Evolutionary conservation across 35 echinoderm and acorn worm species (phyloP), one percentile per base, ranked within the genome.

Genomic region (Stichopus chloronotus): DNA sequence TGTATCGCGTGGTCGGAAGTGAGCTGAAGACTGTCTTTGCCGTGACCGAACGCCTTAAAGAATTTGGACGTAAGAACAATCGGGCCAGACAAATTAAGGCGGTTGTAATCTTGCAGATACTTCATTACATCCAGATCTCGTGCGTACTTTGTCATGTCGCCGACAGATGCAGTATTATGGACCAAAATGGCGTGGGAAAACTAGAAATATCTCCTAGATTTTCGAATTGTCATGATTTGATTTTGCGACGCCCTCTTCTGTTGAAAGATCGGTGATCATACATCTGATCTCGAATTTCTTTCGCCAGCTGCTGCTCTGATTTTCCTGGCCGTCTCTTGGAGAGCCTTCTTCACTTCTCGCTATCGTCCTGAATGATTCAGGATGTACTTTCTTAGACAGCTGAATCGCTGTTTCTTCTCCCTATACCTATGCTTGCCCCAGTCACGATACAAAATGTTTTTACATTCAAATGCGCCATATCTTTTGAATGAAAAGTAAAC

Each of bases 361-460:
- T 25, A 78, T 52, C 23, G 74, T 65, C 55, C 5, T 56, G 8
- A 93, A 54, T 9, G 92, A 93, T 19, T 55, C 25, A 9, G 78
- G 52, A 20, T n/a, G 57, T 5, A 60, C 14, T 20, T 86, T 86
- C 57, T 87, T 10, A 1, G 82, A 80, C 55, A 93, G 25, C 20
- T 84, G 79, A 8, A 87, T 77, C 6, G 92, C 92, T 23, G 57
- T 53, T 84, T 59, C 79, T n/a, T 65, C 79, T 55, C n/a, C 78
- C 92, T 5, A 85, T 59, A 9, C 78, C 79, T 17, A 22, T 58
- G 54, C 79, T 85, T 4, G 79, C 78, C 20, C 78, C 79, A 53
- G 92, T 93, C 5, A 93, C 55, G 20, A 93, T 24, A 14, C 83
- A 87, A 20, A 87, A 88, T 5, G 56, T 87, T 8, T 56, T 60